These are phyloP conservation scores for Colossoma macropomum DNA, from an alignment of 2,113 vertebrate genomes.

Conservation along the genomic window DNA sequence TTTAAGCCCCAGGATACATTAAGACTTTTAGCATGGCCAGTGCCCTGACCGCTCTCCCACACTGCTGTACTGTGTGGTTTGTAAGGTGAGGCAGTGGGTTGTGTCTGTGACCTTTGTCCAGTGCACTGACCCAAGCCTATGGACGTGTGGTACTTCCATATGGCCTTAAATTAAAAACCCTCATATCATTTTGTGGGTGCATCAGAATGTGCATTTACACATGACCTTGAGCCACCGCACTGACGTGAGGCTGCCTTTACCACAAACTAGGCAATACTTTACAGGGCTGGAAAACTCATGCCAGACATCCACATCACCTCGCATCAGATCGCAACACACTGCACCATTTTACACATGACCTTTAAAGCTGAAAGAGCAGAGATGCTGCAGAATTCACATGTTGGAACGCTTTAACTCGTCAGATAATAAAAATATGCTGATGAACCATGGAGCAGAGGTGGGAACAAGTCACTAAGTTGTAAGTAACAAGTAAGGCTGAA, in stretches of 20 bases:
- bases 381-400: too few relatives aligned
- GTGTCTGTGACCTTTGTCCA: not conserved
- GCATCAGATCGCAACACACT: too few relatives aligned
- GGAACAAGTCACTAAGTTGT: too few relatives aligned
- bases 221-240: not conserved
- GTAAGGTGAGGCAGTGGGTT: not conserved
- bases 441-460: too few relatives aligned
- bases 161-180: not conserved
- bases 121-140: not conserved
- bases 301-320: too few relatives aligned
- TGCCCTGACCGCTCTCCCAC: constrained; percentile 4
- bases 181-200: not conserved
- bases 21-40: not conserved
- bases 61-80: constrained; percentile 20
- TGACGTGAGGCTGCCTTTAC: constrained; percentile 89
- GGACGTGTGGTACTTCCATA: not conserved
- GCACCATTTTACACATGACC: too few relatives aligned
- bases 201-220: not conserved
- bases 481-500: too few relatives aligned
- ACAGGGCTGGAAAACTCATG: too few relatives aligned
- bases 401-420: too few relatives aligned
- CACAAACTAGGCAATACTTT: not conserved
- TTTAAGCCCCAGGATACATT: not conserved
- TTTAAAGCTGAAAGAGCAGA: too few relatives aligned
- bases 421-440: too few relatives aligned